Base-by-base conservation (phyloP, 1,140 invertebrate genomes). In the Scaptomyza hsui region DNA sequence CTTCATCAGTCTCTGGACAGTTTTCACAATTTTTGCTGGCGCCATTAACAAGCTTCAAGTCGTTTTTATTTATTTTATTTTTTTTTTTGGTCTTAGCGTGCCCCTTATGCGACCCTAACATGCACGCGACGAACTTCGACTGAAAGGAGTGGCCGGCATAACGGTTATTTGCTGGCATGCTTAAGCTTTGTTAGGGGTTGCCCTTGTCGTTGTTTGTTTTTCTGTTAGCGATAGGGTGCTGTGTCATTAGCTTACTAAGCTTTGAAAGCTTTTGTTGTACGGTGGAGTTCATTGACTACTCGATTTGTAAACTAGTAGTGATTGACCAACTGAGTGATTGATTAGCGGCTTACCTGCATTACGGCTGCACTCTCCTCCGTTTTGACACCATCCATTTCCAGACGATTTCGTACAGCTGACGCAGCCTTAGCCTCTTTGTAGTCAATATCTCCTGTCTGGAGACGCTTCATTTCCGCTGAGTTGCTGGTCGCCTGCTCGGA, bases 331-430 rank as follows among this genome's bases (percentile, higher is more conserved):
- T 35, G 16, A 7, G 19, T 75, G 64, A 63, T 75, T 62, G 13
- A 32, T 6, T 0, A 7, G 7, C 15, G 47, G 69, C 93, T 93
- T 77, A 96, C 95, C 93, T 95, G 94, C 51, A 95, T 93, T 15
- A 95, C 92, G 68, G 96, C 94, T 32, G 95, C 93, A 70, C 94
- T 94, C 90, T 96, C 95, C 92, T 96, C 95, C 1, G 95, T 94
- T 1, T 94, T 94, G 55, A 96, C 93, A 13, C 95, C 95, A 80
- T 96, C 95, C 24, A 95, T 91, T 90, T 96, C 95, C 32, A 96
- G 89, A 53, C 95, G 93, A 45, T 94, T 93, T 37, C 93, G 93
- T 7, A 93, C 92, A 44, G 94, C 94, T 4, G 93, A 92, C 41
- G 93, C 94, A 9, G 93, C 93, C 68, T 92, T 94, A 52, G 95